Conservation (phyloP, 2,113 vertebrate genomes). For the Octodon degus region DNA sequence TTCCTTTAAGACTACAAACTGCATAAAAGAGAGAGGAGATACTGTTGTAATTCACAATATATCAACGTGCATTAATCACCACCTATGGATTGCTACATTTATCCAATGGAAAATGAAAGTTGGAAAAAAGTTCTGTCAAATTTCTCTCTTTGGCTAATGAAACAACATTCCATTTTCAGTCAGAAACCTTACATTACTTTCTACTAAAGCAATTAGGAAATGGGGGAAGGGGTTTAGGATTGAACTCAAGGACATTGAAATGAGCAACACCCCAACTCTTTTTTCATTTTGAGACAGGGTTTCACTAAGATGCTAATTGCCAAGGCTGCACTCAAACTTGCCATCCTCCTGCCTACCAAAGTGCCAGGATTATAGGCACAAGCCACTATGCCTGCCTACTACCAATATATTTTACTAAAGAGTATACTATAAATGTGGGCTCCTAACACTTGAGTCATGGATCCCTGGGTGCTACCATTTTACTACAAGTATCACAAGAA, state of each 20-base stretch:
- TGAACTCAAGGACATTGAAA: not conserved
- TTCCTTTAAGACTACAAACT: slow-evolving; percentile 88
- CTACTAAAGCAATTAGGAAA: not conserved
- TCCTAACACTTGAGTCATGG: not conserved
- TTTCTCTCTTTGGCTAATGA: not conserved
- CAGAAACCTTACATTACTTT: not conserved
- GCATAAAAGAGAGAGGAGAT: slow-evolving; percentile 60
- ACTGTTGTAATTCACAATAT: not conserved
- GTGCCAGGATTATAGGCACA: not conserved
- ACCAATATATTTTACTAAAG: not conserved
- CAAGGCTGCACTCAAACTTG: not conserved
- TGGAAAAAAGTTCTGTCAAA: not conserved
- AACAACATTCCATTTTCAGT: slow-evolving; percentile 32
- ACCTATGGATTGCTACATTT: not conserved
- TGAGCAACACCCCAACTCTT: not conserved
- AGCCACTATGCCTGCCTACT: not conserved
- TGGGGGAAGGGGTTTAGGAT: not conserved
- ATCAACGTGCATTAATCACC: not conserved
- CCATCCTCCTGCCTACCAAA: not conserved
- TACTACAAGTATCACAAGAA: not conserved
- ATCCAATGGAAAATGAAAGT: not conserved
- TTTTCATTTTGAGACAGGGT: not conserved
- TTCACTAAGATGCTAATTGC: not conserved
- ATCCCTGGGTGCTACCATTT: not conserved
- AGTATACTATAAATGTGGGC: slow-evolving; percentile 31